Conservation (phyloP, 2,113 vertebrate species). For the Urocynchramus pylzowi region DNA sequence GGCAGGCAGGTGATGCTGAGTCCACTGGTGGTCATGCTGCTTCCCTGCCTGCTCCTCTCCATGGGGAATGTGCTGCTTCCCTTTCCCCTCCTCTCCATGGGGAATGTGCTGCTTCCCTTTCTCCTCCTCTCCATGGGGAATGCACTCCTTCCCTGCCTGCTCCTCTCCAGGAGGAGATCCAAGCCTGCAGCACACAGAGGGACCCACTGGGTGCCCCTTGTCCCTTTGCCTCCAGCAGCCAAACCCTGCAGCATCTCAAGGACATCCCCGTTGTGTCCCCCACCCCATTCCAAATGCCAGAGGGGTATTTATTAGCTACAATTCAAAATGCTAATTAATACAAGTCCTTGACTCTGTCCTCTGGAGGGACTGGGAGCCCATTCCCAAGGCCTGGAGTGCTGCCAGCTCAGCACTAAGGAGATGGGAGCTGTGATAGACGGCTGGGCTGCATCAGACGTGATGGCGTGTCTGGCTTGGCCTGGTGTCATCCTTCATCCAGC, state of each 20-base stretch:
- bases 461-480: constrained; percentile 22
- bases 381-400: constrained; percentile 35
- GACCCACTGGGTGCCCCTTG: neutral
- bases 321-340: constrained; percentile 60
- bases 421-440: constrained; percentile 1
- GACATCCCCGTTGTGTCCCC: neutral
- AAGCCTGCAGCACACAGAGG: neutral
- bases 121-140: neutral
- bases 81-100: neutral
- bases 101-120: accelerated
- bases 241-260: constrained; percentile 3
- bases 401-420: constrained; percentile 20
- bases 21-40: accelerated
- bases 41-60: neutral
- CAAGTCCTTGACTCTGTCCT: constrained; percentile 77
- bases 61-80: neutral
- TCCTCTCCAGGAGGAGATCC: neutral
- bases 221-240: neutral
- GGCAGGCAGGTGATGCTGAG: accelerated
- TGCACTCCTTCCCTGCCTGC: neutral
- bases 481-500: constrained; percentile 48
- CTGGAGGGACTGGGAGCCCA: constrained; percentile 70
- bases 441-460: neutral
- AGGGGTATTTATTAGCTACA: constrained; percentile 48
- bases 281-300: neutral